Evolutionary conservation across 2,113 vertebrate genomes (phyloP), one percentile per base, ranked within the genome.

Genomic region (Hydropotes inermis): DNA sequence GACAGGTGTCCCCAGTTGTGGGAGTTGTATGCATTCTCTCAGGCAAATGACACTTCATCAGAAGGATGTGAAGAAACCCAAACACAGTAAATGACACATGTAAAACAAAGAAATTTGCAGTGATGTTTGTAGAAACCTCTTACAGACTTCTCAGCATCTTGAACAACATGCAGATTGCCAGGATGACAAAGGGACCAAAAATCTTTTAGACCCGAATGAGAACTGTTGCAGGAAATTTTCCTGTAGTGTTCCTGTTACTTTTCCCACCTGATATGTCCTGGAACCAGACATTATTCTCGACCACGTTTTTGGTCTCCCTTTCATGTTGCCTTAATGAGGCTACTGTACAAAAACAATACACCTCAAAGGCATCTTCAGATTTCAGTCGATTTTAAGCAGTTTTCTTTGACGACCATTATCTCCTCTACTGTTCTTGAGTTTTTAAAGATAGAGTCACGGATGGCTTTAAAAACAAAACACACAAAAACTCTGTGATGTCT

Each of bases 381-480:
- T 85, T 57, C 57, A 50, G 70, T 39, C 28, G 43, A 92, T 82
- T 57, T 83, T 43, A 92, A 87, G 60, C 9, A 9, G 57, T 81
- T 92, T 87, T 83, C 85, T 43, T 87, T 64, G 61, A 90, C 57
- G 85, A 83, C 47, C 50, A 81, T 45, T 64, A 64, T 64, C 81
- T 85, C 61, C 55, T 36, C 33, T 50, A 55, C 64, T 8, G 67
- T 54, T 89, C 57, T 85, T 60, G 58, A 93, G 14, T 9, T 83
- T 96, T 86, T 88, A 58, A 57, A 95, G 87, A 89, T 39, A 90
- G 45, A 36, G 12, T 95, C 60, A 50, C 43, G 30, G n/a, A 84
- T 10, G 76, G 61, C 79, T 96, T 61, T 94, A 74, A 92, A 76
- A 90, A 61, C 84, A 93, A 94, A 54, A 45, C 17, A 67, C 33